Evolutionary conservation across 1,140 invertebrate genomes (phyloP).

Genomic region (Caenorhabditis inopinata): DNA sequence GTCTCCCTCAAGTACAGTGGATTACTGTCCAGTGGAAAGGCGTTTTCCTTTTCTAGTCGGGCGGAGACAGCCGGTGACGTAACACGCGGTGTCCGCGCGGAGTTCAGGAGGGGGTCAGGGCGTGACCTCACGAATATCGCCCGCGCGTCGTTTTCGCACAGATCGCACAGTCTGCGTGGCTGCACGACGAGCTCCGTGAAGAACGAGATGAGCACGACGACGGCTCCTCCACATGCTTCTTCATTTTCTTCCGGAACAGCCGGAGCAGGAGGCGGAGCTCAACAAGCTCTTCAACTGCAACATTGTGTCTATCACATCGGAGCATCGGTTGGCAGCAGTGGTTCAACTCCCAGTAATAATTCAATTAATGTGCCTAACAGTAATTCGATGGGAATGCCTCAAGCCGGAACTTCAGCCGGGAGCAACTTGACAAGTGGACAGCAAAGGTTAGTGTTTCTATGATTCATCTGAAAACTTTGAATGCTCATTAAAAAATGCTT

Average conservation of each 20-base stretch:
- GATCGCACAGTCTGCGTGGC: constrained; percentile 6
- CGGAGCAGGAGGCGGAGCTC: constrained; percentile 20
- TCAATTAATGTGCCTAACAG: constrained; percentile 12
- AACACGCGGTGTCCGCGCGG: constrained; percentile 30
- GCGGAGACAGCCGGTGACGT: constrained; percentile 22
- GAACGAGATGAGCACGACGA: constrained; percentile 23
- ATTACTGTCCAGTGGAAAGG: constrained; percentile 12
- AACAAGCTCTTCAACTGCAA: constrained; percentile 29
- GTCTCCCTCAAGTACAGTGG: constrained; percentile 22
- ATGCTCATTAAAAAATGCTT: no score
- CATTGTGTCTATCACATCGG: constrained; percentile 15
- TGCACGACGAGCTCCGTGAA: constrained; percentile 26
- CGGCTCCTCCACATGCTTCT: neutral
- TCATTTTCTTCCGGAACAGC: constrained; percentile 20
- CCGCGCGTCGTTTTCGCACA: neutral
- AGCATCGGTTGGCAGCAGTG: constrained; percentile 18
- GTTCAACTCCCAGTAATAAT: neutral
- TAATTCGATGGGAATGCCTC: constrained; percentile 14
- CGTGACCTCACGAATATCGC: constrained; percentile 30
- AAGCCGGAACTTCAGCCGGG: neutral
- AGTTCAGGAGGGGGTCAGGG: neutral
- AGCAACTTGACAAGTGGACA: neutral
- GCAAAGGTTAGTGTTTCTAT: neutral
- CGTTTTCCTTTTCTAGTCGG: constrained; percentile 9
- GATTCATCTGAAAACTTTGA: neutral